Base-by-base conservation (phyloP, 2,888 invertebrate species). In the Parapristionchus giblindavisi region DNA sequence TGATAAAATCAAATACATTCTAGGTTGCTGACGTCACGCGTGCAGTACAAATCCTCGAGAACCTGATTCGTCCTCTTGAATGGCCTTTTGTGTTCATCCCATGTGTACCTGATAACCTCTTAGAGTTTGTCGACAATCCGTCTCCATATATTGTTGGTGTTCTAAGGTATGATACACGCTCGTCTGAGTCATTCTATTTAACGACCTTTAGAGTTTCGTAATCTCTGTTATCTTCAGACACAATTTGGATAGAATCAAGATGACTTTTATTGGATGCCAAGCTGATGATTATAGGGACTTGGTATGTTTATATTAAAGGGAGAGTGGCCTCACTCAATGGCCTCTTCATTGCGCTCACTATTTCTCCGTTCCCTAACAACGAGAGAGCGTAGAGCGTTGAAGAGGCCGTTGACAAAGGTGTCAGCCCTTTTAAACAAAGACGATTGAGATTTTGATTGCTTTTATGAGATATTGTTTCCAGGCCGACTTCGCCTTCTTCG, bases 31-130 rank as follows among this genome's bases (percentile, higher is more conserved):
- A 78, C 11, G 84, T 83, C 21, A 74, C 85, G 5, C 77, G 76
- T 14, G 78, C 83, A 2, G 84, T 84, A 8, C 84, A 85, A 60
- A 70, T 77, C 38, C 76, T 85, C 34, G 82, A 83, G 36, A 65
- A 80, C 34, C 77, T 85, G 1, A 61, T 85, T 27, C 75, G 78
- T 21, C 85, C 85, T 1, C 43, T 85, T 36, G 78, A 78, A 63
- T 85, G 85, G 85, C 85, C 85, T 1, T 81, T 85, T 76, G 79
- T 80, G 8, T 78, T 85, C 61, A 77, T 85, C 32, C 84, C 85
- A 11, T 75, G 82, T n/a, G 75, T 85, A 11, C 85, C 85, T 6
- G 85, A 85, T 61, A 79, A 80, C 6, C 79, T 83, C 52, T 54
- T 76, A 38, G 83, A 83, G n/a, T 75, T 83, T 5, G 79, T 80